Evolutionary conservation across 2,113 vertebrate species (phyloP), one percentile per base, ranked within the genome.

Genomic region (Bagarius yarrelli): DNA sequence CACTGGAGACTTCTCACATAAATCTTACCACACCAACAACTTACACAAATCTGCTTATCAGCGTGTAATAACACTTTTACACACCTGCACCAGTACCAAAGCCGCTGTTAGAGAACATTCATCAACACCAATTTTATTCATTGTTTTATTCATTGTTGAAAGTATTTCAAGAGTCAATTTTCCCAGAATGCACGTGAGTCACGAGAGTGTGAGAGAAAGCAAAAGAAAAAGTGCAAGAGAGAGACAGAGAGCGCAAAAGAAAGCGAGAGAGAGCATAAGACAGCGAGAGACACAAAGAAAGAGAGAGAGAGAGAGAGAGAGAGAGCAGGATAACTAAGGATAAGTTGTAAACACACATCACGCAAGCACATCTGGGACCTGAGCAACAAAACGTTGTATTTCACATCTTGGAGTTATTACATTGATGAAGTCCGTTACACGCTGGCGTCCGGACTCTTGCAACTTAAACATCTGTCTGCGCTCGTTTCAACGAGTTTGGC

Each of bases 361-460:
- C 63, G n/a, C 12, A 25, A 71, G 15, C n/a, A 66, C 76, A 79
- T 57, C 72, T 69, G 71, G 82, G 34, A 60, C 14, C 9, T 57
- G 13, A 8, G 63, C 13, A 32, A 32, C 11, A 57, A 40, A 74
- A 67, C 3, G 3, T 44, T 18, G 30, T 11, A 8, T 18, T 57
- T 64, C 70, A 56, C 78, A 83, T 80, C 78, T 83, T 83, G 71
- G n/a, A 63, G 56, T 76, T 67, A 66, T 69, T 70, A 57, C 34
- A 21, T 36, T 23, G 44, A 76, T 56, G 71, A 57, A 73, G 71
- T 47, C 44, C 40, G 25, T n/a, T 47, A 53, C 23, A 2, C 70
- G 15, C 55, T 23, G 11, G 60, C 55, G 50, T 78, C 74, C 19
- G 36, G 67, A 27, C 36, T 44, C 55, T 32, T n/a, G 30, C 27